phyloP scores from a whole-genome alignment of 2,888 invertebrate genomes.

The Myathropa florea region DNA sequence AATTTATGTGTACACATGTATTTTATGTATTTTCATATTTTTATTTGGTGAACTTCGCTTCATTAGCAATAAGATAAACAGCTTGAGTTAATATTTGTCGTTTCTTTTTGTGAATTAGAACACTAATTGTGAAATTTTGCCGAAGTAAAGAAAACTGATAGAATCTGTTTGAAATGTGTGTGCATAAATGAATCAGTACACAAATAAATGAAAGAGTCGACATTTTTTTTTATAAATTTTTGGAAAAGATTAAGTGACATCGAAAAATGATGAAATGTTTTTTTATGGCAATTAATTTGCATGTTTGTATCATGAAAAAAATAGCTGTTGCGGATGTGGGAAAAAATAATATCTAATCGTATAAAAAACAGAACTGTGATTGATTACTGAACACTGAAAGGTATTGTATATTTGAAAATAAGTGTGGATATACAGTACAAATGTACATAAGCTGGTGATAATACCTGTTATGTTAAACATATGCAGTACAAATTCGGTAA shows the following conservation, averaged over 20 bases:
- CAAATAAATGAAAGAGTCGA: background rate
- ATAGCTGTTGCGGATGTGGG: no score
- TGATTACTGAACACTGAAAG: no score
- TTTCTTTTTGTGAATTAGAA: background rate
- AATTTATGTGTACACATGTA: background rate
- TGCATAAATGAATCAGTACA: background rate
- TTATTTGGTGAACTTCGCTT: background rate
- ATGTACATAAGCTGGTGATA: no score
- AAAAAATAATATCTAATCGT: no score
- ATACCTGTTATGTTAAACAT: no score
- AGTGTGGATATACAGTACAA: no score
- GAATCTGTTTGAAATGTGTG: background rate
- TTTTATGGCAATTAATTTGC: background rate
- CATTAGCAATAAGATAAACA: background rate
- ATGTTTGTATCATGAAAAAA: no score
- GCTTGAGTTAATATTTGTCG: background rate
- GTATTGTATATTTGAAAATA: no score
- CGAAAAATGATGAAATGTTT: background rate
- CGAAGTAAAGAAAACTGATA: background rate
- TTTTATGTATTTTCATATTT: background rate
- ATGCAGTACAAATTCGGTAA: no score
- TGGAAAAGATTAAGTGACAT: background rate
- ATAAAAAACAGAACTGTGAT: no score
- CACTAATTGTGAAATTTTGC: background rate
- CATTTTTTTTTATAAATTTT: background rate